Evolutionary conservation across 1,140 invertebrate species (phyloP).

Genomic region (Aphis gossypii): DNA sequence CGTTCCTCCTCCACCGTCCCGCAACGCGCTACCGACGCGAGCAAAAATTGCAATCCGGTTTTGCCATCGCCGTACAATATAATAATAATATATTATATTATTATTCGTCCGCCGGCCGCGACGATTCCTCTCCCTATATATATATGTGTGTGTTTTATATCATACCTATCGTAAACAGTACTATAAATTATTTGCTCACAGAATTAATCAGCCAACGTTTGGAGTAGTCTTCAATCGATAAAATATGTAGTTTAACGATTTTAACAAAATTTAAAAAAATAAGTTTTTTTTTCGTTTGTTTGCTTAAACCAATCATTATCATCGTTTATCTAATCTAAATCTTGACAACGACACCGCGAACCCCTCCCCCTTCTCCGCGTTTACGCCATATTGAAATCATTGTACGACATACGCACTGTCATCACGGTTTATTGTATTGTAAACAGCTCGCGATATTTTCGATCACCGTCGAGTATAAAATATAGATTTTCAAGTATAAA

Average conservation of each 20-base stretch:
- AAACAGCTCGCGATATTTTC: not conserved
- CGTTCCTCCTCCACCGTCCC: too few species aligned
- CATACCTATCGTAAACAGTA: not conserved
- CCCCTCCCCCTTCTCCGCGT: too few species aligned
- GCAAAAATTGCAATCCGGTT: slow-evolving; percentile 40
- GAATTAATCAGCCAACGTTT: not conserved
- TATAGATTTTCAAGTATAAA: not conserved
- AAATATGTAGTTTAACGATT: too few species aligned
- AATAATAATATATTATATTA: too few species aligned
- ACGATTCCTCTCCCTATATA: not conserved
- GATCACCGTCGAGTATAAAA: not conserved
- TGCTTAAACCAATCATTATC: not conserved
- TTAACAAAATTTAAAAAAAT: too few species aligned
- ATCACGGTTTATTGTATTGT: not conserved
- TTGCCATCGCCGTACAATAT: not conserved
- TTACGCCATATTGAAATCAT: not conserved
- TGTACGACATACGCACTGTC: too few species aligned
- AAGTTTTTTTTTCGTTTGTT: too few species aligned
- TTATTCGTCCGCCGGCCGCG: not conserved
- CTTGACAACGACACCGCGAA: not conserved
- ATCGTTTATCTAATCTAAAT: not conserved
- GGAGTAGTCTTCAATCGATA: not conserved
- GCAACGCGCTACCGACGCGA: not conserved
- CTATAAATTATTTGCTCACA: not conserved
- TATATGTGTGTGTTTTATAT: not conserved